Percentiles rank a stretch among this genome's conserved stretches.
phyloP scores from a whole-genome alignment of 2,888 invertebrate genomes.

The Electrophaes corylata region DNA sequence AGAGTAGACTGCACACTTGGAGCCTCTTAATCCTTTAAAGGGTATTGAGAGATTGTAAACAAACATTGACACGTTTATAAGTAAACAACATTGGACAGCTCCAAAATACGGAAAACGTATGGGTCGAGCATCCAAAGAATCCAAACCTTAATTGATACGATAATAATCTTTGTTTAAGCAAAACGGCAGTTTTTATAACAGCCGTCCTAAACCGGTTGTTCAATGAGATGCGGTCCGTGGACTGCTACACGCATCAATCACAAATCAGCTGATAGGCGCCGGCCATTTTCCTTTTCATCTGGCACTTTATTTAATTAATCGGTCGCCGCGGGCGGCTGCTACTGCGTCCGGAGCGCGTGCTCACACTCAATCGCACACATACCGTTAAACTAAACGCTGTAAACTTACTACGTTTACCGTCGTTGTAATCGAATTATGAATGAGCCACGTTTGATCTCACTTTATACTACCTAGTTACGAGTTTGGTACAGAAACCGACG shows the following conservation, averaged over 20 bases:
- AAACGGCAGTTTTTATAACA: constrained; percentile 56
- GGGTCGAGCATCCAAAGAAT: constrained; percentile 36
- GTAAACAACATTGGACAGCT: constrained; percentile 29
- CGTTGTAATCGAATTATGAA: constrained; percentile 66
- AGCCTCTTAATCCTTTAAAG: constrained; percentile 3
- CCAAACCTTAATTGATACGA: constrained; percentile 52
- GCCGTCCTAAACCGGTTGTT: constrained; percentile 69
- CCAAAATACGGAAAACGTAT: constrained; percentile 29
- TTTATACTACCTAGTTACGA: constrained; percentile 55
- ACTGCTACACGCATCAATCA: constrained; percentile 68
- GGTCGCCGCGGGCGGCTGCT: constrained; percentile 62
- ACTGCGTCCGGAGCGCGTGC: constrained; percentile 34
- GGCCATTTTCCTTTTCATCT: constrained; percentile 76
- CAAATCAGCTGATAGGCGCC: constrained; percentile 75
- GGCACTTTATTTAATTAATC: constrained; percentile 76
- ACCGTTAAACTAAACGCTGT: constrained; percentile 58
- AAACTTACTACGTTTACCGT: constrained; percentile 53
- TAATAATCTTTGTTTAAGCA: constrained; percentile 60
- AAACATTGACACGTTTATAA: constrained; percentile 24
- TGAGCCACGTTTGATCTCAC: constrained; percentile 60
- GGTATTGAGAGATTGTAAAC: constrained; percentile 19
- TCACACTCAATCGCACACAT: constrained; percentile 40
- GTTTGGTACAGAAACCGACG: constrained; percentile 41
- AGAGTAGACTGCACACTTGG: constrained; percentile 14
- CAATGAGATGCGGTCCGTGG: constrained; percentile 57